A percentile compares a stretch with the other conserved stretches of the same genome.
Conservation (phyloP, 2,888 invertebrate genomes). For the Tenthredo scrophulariae region DNA sequence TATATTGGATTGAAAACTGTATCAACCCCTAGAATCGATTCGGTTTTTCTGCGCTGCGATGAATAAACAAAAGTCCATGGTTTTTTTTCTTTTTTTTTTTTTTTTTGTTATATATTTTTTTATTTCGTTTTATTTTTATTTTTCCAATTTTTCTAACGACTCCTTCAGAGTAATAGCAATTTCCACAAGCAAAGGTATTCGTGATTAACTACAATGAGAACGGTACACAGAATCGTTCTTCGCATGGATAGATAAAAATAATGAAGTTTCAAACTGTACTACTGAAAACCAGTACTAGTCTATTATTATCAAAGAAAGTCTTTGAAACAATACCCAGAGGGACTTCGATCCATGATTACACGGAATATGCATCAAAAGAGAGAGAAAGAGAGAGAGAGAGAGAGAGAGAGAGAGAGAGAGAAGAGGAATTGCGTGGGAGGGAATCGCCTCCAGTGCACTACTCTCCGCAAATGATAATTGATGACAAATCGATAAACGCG, state of each 20-base stretch:
- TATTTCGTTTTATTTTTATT: neutral
- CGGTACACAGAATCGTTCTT: neutral
- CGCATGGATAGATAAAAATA: constrained; percentile 48
- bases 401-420: neutral
- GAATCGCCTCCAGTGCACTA: neutral
- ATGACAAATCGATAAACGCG: constrained; percentile 48
- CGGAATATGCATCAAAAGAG: constrained; percentile 9
- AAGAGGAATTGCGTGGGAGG: neutral
- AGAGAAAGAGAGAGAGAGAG: neutral
- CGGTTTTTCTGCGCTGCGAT: neutral
- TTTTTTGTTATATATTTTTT: neutral
- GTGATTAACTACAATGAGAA: constrained; percentile 29
- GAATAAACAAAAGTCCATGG: neutral
- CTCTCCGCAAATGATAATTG: constrained; percentile 50
- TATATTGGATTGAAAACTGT: neutral
- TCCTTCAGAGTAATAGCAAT: neutral
- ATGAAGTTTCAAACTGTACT: constrained; percentile 39
- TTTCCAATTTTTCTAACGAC: neutral
- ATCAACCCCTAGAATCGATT: neutral
- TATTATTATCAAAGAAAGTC: constrained; percentile 40
- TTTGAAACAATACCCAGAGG: neutral
- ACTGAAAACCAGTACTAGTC: neutral
- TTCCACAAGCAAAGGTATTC: neutral
- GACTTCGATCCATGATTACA: constrained; percentile 23
- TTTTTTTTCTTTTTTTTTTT: neutral